phyloP scores from a whole-genome alignment of 2,888 invertebrate species.

The Blastobasis lacticolella region DNA sequence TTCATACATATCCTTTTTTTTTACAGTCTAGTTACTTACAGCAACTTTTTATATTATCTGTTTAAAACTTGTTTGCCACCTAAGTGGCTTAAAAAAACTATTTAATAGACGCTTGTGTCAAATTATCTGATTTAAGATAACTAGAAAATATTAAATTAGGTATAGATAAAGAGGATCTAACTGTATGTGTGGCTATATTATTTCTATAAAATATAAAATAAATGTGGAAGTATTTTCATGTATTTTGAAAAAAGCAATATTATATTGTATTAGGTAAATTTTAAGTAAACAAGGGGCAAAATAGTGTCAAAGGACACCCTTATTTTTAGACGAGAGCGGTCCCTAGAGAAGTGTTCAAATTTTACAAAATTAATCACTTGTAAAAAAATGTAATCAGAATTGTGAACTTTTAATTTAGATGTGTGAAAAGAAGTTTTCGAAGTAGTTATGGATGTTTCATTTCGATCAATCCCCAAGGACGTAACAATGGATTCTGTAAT shows the following conservation, averaged over 20 bases:
- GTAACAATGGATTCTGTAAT: too few species aligned
- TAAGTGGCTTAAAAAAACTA: too few species aligned
- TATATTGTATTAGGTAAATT: slow-evolving; percentile 16
- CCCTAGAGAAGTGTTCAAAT: slow-evolving; percentile 40
- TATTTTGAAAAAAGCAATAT: neutral
- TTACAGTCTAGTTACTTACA: too few species aligned
- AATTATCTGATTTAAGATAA: too few species aligned
- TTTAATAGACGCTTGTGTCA: too few species aligned
- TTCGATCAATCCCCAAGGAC: too few species aligned
- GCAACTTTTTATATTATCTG: too few species aligned
- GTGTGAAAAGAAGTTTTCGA: neutral
- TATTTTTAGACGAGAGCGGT: slow-evolving; percentile 16
- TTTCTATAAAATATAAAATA: too few species aligned
- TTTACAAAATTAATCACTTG: slow-evolving; percentile 17
- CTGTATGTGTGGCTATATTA: too few species aligned
- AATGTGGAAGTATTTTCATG: neutral
- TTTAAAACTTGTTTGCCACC: too few species aligned
- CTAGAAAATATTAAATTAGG: neutral
- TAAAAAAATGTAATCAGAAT: neutral
- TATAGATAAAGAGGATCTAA: neutral
- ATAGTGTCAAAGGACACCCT: slow-evolving; percentile 9
- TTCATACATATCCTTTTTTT: too few species aligned
- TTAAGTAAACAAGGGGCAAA: slow-evolving; percentile 25
- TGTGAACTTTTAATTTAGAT: neutral
- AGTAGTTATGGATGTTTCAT: too few species aligned